Evolutionary conservation across 1,140 invertebrate species (phyloP).

Genomic region (Ruditapes philippinarum): DNA sequence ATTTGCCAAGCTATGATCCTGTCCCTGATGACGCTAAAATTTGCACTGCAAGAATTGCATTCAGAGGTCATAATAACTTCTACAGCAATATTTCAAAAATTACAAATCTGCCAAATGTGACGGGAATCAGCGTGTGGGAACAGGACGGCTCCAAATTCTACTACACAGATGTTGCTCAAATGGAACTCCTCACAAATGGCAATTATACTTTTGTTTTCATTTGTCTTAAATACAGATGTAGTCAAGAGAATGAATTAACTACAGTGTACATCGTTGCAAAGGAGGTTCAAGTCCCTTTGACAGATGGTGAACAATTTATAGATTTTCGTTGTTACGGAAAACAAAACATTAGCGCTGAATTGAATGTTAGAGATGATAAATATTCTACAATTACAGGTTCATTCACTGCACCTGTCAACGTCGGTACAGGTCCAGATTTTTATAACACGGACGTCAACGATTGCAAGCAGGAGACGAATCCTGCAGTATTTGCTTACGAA

Average conservation of each 20-base stretch:
- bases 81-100: neutral
- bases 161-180: neutral
- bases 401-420: neutral
- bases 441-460: neutral
- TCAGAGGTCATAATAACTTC: neutral
- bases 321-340: neutral
- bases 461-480: neutral
- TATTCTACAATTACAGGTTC: neutral
- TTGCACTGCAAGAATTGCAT: slow-evolving; percentile 29
- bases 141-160: neutral
- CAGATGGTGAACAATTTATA: too few relatives aligned
- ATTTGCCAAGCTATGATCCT: neutral
- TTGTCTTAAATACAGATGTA: slow-evolving; percentile 38
- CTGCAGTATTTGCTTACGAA: slow-evolving; percentile 19
- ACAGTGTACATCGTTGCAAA: slow-evolving; percentile 19
- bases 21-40: neutral
- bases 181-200: neutral
- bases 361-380: neutral
- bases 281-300: neutral
- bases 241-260: slow-evolving; percentile 3
- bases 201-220: slow-evolving; percentile 1
- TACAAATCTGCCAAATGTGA: neutral
- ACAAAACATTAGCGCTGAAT: neutral
- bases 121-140: slow-evolving; percentile 25
- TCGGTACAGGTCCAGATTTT: slow-evolving; percentile 12